Evolutionary conservation across 2,888 invertebrate species (phyloP).

Genomic region (Calameuta filiformis): DNA sequence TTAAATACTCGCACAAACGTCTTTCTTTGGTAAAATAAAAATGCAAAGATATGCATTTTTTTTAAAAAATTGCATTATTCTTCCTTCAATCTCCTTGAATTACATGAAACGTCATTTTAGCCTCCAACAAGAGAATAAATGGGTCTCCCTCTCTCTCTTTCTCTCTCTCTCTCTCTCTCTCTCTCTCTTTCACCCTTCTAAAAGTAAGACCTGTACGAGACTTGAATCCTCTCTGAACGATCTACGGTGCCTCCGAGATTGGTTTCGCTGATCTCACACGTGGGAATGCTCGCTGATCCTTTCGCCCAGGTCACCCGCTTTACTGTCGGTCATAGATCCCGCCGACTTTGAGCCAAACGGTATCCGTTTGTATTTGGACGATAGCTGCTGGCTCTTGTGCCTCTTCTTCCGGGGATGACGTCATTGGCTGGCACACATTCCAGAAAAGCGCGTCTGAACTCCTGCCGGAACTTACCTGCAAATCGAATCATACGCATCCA

Average conservation of each 20-base stretch:
- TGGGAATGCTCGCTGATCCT: slow-evolving; percentile 18
- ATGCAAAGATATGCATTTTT: too few species aligned
- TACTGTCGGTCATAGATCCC: slow-evolving; percentile 32
- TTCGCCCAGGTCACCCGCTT: slow-evolving; percentile 30
- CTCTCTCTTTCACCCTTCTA: not conserved
- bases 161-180: too few species aligned
- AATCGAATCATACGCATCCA: slow-evolving; percentile 52
- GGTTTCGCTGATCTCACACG: slow-evolving; percentile 20
- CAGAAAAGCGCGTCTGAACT: slow-evolving; percentile 77
- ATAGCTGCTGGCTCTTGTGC: slow-evolving; percentile 24
- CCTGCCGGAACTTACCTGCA: slow-evolving; percentile 80
- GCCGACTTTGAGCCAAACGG: slow-evolving; percentile 29
- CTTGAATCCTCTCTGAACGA: slow-evolving; percentile 11
- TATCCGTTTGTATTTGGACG: slow-evolving; percentile 33
- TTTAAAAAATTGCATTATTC: too few species aligned
- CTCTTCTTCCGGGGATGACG: slow-evolving; percentile 18
- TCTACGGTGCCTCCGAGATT: slow-evolving; percentile 25
- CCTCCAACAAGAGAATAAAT: too few species aligned
- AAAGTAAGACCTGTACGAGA: not conserved
- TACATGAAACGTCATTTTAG: too few species aligned
- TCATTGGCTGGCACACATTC: slow-evolving; percentile 65
- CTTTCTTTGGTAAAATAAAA: too few species aligned
- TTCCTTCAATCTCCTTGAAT: too few species aligned
- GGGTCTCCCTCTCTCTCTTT: not conserved
- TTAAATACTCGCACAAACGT: too few species aligned